Base-by-base conservation (phyloP, 2,888 invertebrate genomes). In the Dendrolimus houi region DNA sequence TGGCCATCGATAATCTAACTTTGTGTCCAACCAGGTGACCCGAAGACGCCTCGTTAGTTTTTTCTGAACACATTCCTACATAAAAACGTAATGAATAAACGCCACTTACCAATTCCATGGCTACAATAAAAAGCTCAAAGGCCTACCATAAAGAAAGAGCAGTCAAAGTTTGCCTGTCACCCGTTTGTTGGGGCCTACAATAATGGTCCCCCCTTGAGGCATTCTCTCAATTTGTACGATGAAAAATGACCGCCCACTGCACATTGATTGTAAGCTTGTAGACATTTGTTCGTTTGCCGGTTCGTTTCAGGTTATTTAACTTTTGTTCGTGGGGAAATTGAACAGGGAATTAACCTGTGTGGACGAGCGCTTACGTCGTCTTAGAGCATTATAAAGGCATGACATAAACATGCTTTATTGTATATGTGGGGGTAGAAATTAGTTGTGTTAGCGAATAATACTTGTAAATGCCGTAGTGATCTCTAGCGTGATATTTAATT, bases 131-230 rank as follows among this genome's bases (percentile, higher is more conserved):
- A 60, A 60, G 62, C 70, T 70, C 73, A 74, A 77, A 77, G 66
- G 75, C 72, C 72, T 67, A 69, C 65, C 63, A 70, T 68, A 78
- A 78, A 77, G 74, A 79, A 81, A 77, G 75, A 77, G 75, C 79
- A 80, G 74, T 68, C 74, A 75, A 81, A 82, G 74, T 83, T 82
- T 74, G 77, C 71, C 80, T 75, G 79, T 76, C 80, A 74, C 70
- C 74, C 71, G 74, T 73, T 73, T 73, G 72, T 72, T 66, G 64
- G 68, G 40, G 59, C 58, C 67, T 62, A 78, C 75, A 80, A 77
- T 78, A 79, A 80, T 81, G 79, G 76, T 64, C 70, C 72, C 75
- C 75, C 75, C 73, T 59, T 61, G 58, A 66, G 71, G 68, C 62
- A 65, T 59, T 68, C 68, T 67, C 60, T 64, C 68, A 72, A 76